Evolutionary conservation across 2,797 vertebrate genomes (phyloP), one percentile per base, ranked within the genome.

Genomic region (Darevskia nairensis): DNA sequence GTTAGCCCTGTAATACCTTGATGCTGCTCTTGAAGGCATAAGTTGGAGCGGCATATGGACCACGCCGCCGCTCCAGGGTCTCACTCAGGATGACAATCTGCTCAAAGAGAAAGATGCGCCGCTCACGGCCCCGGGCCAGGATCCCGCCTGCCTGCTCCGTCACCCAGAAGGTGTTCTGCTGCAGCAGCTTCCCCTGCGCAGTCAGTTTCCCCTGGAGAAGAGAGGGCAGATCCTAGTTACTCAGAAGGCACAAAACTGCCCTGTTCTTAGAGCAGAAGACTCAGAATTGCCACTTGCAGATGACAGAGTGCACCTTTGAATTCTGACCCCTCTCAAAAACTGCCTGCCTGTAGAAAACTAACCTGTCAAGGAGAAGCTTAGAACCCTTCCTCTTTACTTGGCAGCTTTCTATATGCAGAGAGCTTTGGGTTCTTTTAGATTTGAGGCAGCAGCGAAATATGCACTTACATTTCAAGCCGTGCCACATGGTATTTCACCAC

Each of bases 71-170:
- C 94, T 98, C 98, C 29, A 99, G 97, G 27, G 98, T 98, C 94
- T 99, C 98, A 2, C 98, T 99, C 94, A 99, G 98, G 95, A 99
- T 98, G 93, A 98, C 93, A 55, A 99, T 97, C 97, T 99, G 98
- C 96, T 99, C 98, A 92, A 99, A 99, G 92, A 99, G 97, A 95
- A 99, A 99, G 95, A 99, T 96, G 1, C 98, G 97, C 83, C 98
- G 97, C 91, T 98, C 98, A 89, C 97, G 98, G 81, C 97, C 96
- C 17, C 98, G 97, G 81, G 98, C 98, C 90, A 99, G 97, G 80
- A 98, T 97, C 92, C 98, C 94, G 59, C 96, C 95, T 92, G 98
- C 98, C 77, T 98, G 98, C 93, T 99, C 98, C 0, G 91, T 97
- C n/a, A 98, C 97, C 59, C 95, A 97, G 94, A 99, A 98, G 27